Conservation (phyloP, 2,797 vertebrate genomes). For the Enteromius paludinosus region DNA sequence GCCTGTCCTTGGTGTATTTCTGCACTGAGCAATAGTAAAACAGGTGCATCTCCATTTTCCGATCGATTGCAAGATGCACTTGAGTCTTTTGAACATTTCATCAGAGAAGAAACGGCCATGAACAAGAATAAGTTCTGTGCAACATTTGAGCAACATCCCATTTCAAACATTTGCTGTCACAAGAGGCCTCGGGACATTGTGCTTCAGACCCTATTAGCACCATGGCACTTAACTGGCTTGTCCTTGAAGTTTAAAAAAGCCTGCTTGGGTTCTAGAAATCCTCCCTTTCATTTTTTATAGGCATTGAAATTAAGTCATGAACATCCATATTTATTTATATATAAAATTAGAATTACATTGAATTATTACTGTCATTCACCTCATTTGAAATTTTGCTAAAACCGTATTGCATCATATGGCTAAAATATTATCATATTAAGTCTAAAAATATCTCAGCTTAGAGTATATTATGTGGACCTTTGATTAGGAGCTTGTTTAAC, state of each 20-base stretch:
- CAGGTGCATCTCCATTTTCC: background rate
- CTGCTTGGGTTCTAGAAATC: background rate
- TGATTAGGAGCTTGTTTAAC: constrained; percentile 11
- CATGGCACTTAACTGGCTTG: background rate
- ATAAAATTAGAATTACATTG: background rate
- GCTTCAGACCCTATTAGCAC: constrained; percentile 41
- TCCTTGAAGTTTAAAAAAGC: constrained; percentile 29
- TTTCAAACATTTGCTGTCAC: constrained; percentile 16
- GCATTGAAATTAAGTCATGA: background rate
- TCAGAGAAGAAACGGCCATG: background rate
- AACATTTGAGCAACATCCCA: background rate
- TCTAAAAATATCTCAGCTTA: background rate
- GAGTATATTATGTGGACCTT: background rate
- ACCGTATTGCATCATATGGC: background rate
- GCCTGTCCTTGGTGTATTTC: constrained; percentile 22
- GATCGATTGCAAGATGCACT: constrained; percentile 14
- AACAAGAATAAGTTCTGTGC: background rate
- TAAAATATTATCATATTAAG: background rate
- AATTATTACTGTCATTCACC: background rate
- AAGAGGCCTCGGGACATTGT: constrained; percentile 16
- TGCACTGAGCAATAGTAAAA: constrained; percentile 24
- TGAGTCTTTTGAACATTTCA: constrained; percentile 1
- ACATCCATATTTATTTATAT: too few relatives aligned
- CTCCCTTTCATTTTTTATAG: too few relatives aligned
- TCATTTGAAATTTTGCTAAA: background rate